Evolutionary conservation across 2,797 vertebrate genomes (phyloP).

Genomic region (Peromyscus melanophrys): DNA sequence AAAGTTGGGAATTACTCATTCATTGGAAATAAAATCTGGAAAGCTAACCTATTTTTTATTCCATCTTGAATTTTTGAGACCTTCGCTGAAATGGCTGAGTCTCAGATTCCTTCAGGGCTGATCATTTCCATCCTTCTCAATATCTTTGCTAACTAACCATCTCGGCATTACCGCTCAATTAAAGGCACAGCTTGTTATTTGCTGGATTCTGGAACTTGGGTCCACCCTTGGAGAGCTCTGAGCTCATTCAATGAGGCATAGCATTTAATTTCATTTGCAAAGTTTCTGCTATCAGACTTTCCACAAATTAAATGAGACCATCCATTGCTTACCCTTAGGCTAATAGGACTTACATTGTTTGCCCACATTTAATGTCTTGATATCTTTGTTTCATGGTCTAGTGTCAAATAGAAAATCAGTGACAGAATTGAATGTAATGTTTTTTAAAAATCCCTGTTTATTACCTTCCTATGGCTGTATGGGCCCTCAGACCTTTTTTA

Average conservation of each 20-base stretch:
- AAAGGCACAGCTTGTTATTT: conserved; percentile 76
- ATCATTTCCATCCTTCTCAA: conserved; percentile 71
- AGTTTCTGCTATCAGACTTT: conserved; percentile 77
- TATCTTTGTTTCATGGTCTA: conserved; percentile 66
- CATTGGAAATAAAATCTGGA: conserved; percentile 42
- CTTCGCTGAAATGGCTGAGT: not conserved
- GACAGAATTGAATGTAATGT: conserved; percentile 34
- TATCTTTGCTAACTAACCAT: conserved; percentile 77
- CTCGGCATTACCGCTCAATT: conserved; percentile 82
- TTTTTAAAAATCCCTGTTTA: not conserved
- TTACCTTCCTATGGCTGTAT: not conserved
- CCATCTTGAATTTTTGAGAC: conserved; percentile 9
- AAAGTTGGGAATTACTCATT: not conserved
- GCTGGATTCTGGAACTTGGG: conserved; percentile 65
- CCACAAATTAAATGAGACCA: conserved; percentile 83
- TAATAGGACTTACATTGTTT: conserved; percentile 80
- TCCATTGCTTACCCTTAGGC: conserved; percentile 68
- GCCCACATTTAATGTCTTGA: conserved; percentile 76
- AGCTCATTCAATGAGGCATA: conserved; percentile 82
- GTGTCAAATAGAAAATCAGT: conserved; percentile 74
- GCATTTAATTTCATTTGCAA: conserved; percentile 83
- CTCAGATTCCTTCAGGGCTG: conserved; percentile 50
- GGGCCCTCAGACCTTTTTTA: not conserved
- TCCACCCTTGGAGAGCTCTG: conserved; percentile 74
- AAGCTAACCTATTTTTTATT: conserved; percentile 46